Base-by-base conservation (phyloP, 2,888 invertebrate genomes). In the Apocheima hispidaria region DNA sequence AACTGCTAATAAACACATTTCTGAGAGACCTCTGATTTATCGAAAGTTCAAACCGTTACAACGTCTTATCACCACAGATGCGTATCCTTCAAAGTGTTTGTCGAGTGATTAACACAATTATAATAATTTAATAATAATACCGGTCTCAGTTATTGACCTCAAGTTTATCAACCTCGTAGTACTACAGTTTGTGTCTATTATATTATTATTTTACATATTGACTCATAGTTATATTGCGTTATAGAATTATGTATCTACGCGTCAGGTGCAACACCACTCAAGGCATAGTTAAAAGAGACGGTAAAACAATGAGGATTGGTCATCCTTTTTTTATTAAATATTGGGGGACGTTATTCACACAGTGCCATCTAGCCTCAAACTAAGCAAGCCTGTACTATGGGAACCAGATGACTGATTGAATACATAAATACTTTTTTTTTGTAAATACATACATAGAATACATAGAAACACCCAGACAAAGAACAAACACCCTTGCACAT, bases 141-240 rank as follows among this genome's bases (percentile, higher is more conserved):
- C 30, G 23, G 20, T 33, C 33, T 7, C 60, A 55, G 54, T 51
- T 50, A 55, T 36, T 60, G 60, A 60, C 60, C 60, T 38, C 18
- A 16, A 10, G 60, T 60, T 60, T 60, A 60, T 60, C 60, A 60
- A 60, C 55, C 60, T 55, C 18, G 43, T 54, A 50, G 60, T 60
- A 60, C 50, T 50, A 60, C 55, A 30, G 23, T 28, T 48, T 23
- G 21, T 40, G 16, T 26, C 23, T 59, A 52, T 30, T 40, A 41
- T 50, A 50, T 16, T 49, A 35, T 33, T 49, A 20, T 21, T 49
- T 49, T 49, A 23, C 20, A 30, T 46, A 28, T 28, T 46, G 10
- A 46, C 1, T 28, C 9, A 28, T 26, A 43, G n/a, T n/a, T 20
- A 20, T 50, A 21, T 20, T 35, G 14, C 33, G 33, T 33, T n/a